Base-by-base conservation (phyloP, 1,140 invertebrate species). In the Choristoneura fumiferana region DNA sequence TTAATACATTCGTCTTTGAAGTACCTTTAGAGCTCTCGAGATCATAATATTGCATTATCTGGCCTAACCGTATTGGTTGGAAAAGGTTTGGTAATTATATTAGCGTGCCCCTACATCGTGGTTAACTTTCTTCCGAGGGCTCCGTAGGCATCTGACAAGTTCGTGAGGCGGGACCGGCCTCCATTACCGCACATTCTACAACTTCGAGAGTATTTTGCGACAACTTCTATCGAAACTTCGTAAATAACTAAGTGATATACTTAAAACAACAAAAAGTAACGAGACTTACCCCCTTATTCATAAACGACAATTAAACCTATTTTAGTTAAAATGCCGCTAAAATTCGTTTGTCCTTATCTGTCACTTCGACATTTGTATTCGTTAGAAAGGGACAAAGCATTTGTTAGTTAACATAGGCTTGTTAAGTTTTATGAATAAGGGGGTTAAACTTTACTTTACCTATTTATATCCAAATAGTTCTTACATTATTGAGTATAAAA, bases 131-230 rank as follows among this genome's bases (percentile, higher is more conserved):
- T 49, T 49, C 43, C 10, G 17, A 22, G 43, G 43, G 43, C 29
- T 49, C 40, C 18, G 43, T n/a, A 49, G 43, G 43, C 43, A 49
- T 49, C 43, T 33, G 43, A 49, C 43, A 49, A 49, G 8, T 49
- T 49, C 43, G 17, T 18, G 43, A 29, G 22, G 22, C 22, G 22
- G 22, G 22, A 29, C 22, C 17, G 43, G 43, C 43, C 29, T 49
- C 43, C 43, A 49, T 49, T 49, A 49, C 43, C 43, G 43, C 43
- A 49, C 43, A 49, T 49, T 49, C 43, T 49, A 22, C 43, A 49
- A 49, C 18, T 49, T 49, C 43, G 43, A 29, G 43, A 49, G 43
- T 49, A 49, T 49, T 49, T 49, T 10, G 43, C 18, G 43, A 49
- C 43, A 33, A 17, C 43, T 29, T 49, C 43, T 49, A 13, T 49